These are phyloP conservation scores for Eupithecia dodoneata DNA, from an alignment of 2,888 invertebrate genomes.

Conservation along the genomic window DNA sequence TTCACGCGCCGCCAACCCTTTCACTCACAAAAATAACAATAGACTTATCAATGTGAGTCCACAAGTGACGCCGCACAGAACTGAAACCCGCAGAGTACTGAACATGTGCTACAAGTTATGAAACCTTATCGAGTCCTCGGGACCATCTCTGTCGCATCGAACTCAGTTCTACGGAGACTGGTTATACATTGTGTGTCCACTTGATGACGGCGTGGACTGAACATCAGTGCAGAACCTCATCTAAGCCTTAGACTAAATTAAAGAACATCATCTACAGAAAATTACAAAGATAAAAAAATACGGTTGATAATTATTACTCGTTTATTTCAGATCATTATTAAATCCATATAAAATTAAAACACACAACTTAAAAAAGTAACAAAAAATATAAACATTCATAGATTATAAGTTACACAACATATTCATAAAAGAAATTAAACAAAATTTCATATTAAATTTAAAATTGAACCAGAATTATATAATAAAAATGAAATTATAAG, in stretches of 20 bases:
- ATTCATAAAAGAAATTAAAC: too few relatives aligned
- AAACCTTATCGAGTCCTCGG: neutral
- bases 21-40: constrained; percentile 13
- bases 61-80: neutral
- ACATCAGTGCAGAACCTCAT: neutral
- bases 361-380: too few relatives aligned
- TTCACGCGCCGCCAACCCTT: constrained; percentile 5
- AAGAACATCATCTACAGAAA: too few relatives aligned
- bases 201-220: neutral
- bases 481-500: too few relatives aligned
- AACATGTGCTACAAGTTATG: neutral
- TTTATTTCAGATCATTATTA: too few relatives aligned
- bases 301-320: neutral
- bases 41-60: neutral
- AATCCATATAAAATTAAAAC: too few relatives aligned
- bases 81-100: neutral
- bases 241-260: too few relatives aligned
- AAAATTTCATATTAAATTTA: too few relatives aligned
- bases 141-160: neutral
- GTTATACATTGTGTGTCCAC: neutral
- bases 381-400: too few relatives aligned
- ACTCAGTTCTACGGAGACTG: neutral
- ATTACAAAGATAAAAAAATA: too few relatives aligned
- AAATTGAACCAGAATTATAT: too few relatives aligned
- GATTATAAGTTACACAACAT: too few relatives aligned